Evolutionary conservation across 2,797 vertebrate species (phyloP).

Genomic region (Ibycter americanus): DNA sequence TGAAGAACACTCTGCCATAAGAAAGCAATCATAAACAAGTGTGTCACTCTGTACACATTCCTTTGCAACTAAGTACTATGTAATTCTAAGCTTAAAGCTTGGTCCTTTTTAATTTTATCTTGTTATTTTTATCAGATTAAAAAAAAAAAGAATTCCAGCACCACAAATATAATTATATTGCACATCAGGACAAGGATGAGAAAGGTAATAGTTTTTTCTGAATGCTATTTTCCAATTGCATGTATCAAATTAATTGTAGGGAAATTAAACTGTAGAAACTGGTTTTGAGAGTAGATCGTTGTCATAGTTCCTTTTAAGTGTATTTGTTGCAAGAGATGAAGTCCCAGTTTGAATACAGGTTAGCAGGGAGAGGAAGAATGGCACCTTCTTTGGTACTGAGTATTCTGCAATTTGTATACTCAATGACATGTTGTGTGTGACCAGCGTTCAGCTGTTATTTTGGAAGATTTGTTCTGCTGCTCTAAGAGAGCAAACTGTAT

Average conservation of each 20-base stretch:
- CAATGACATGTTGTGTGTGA: neutral
- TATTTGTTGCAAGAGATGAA: neutral
- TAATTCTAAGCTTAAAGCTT: neutral
- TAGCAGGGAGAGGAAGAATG: neutral
- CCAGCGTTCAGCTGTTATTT: neutral
- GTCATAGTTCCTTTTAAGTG: neutral
- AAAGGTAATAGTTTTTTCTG: neutral
- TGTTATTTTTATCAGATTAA: neutral
- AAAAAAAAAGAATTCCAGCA: neutral
- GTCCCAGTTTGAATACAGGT: fast-evolving
- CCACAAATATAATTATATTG: neutral
- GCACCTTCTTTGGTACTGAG: neutral
- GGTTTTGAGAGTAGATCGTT: neutral
- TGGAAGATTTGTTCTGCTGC: neutral
- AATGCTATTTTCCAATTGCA: neutral
- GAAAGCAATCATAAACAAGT: neutral
- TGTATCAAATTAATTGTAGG: neutral
- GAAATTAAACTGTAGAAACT: neutral
- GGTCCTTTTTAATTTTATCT: neutral
- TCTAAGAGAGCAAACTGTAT: neutral
- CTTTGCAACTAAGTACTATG: neutral
- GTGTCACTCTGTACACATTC: neutral
- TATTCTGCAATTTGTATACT: neutral
- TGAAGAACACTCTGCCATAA: neutral
- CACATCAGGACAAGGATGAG: fast-evolving